Evolutionary conservation across 2,797 vertebrate species (phyloP).

Genomic region (Sciurus vulgaris): DNA sequence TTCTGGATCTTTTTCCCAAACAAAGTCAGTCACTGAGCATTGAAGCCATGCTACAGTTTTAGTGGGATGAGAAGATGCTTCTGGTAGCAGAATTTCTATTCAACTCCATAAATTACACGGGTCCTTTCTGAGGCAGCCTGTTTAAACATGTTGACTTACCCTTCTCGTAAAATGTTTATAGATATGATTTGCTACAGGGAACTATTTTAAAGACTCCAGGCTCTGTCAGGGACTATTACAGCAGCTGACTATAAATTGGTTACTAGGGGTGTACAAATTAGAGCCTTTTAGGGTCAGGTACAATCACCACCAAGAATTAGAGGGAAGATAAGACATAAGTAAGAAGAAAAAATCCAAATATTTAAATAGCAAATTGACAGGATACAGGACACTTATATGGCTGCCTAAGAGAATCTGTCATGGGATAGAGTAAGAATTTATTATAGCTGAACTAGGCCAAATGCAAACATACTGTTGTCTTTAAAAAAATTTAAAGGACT

Average conservation of each 20-base stretch:
- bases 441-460: slow-evolving; percentile 84
- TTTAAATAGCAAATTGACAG: slow-evolving; percentile 82
- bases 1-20: neutral
- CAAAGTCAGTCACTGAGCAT: neutral
- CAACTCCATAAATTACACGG: slow-evolving; percentile 66
- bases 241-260: slow-evolving; percentile 62
- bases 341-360: slow-evolving; percentile 82
- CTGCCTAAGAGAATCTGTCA: slow-evolving; percentile 77
- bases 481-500: slow-evolving; percentile 83
- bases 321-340: slow-evolving; percentile 64
- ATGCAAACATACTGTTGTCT: slow-evolving; percentile 85
- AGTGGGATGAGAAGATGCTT: slow-evolving; percentile 64
- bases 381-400: slow-evolving; percentile 67
- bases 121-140: slow-evolving; percentile 59
- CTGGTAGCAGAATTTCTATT: slow-evolving; percentile 68
- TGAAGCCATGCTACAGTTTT: neutral
- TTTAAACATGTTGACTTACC: slow-evolving; percentile 78
- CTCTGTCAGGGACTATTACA: slow-evolving; percentile 29
- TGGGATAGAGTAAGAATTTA: slow-evolving; percentile 77
- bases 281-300: slow-evolving; percentile 44
- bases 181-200: slow-evolving; percentile 74
- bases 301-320: slow-evolving; percentile 43
- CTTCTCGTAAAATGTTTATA: slow-evolving; percentile 78
- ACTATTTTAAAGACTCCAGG: slow-evolving; percentile 71
- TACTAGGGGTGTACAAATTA: slow-evolving; percentile 46